Conservation (phyloP, 2,113 vertebrate species). For the Lagopus leucura region DNA sequence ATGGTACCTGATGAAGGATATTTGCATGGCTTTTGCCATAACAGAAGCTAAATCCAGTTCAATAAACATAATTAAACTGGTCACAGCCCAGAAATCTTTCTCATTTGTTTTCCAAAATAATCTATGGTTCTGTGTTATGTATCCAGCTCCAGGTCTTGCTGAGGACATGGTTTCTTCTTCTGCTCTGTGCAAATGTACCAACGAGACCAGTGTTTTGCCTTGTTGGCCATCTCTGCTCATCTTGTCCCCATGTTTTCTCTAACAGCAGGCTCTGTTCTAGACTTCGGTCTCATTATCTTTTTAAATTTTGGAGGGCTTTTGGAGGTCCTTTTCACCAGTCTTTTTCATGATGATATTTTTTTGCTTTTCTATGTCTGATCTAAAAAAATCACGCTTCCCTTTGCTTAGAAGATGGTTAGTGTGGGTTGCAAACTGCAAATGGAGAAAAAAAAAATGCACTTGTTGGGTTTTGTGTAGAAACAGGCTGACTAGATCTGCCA, state of each 20-base stretch:
- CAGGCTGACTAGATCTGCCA: neutral
- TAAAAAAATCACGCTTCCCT: neutral
- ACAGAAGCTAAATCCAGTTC: neutral
- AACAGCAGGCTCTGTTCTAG: neutral
- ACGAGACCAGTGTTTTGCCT: neutral
- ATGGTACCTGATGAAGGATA: neutral
- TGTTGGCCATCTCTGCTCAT: neutral
- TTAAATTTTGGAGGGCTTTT: neutral
- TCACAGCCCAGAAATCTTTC: neutral
- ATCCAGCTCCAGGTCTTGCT: neutral
- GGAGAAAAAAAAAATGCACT: neutral
- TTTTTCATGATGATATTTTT: neutral
- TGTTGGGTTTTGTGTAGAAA: neutral
- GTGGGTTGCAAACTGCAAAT: neutral
- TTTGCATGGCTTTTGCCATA: neutral
- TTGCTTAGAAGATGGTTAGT: neutral
- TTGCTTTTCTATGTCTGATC: neutral
- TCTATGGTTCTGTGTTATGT: neutral
- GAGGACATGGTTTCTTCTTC: neutral
- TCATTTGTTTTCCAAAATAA: neutral
- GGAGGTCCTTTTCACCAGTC: fast-evolving
- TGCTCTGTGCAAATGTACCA: neutral
- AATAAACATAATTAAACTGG: neutral
- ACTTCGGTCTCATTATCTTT: neutral
- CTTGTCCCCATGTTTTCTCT: neutral